Percentiles rank a stretch among this genome's conserved stretches.
Evolutionary conservation across 2,888 invertebrate species (phyloP).

Genomic region (Lasioglossum leucozonium): DNA sequence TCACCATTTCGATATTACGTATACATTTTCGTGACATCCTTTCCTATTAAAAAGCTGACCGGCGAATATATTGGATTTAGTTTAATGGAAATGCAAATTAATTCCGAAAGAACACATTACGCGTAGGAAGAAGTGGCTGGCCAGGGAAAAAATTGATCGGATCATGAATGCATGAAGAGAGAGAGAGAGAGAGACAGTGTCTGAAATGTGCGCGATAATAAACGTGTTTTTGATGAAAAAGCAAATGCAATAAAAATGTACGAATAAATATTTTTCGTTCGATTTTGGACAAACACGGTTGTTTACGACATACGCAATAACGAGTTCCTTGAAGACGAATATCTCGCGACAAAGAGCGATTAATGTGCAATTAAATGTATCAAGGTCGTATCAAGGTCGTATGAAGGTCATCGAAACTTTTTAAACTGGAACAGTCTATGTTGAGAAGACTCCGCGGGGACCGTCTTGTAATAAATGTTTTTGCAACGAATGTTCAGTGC

Average conservation of each 20-base stretch:
- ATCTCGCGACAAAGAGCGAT: not conserved
- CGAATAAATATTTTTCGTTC: not conserved
- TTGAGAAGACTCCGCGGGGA: not conserved
- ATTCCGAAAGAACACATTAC: constrained; percentile 20
- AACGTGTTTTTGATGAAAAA: not conserved
- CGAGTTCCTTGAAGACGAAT: not conserved
- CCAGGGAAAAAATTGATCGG: not conserved
- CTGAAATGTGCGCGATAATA: not conserved
- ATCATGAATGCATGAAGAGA: not conserved
- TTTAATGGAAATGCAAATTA: constrained; percentile 23
- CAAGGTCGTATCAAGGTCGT: not conserved
- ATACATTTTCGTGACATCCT: constrained; percentile 20
- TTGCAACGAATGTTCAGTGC: not conserved
- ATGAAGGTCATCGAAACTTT: not conserved
- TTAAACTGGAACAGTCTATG: not conserved
- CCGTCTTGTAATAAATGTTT: not conserved
- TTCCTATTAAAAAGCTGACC: constrained; percentile 17
- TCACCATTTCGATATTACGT: constrained; percentile 26
- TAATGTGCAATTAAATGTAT: not conserved
- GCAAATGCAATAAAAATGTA: too few species aligned
- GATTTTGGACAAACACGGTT: not conserved
- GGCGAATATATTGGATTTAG: constrained; percentile 4
- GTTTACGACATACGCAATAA: not conserved
- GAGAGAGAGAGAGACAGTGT: not conserved
- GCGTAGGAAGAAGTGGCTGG: constrained; percentile 12